Conservation (phyloP, 1,140 invertebrate species). For the Cecropterus lyciades region DNA sequence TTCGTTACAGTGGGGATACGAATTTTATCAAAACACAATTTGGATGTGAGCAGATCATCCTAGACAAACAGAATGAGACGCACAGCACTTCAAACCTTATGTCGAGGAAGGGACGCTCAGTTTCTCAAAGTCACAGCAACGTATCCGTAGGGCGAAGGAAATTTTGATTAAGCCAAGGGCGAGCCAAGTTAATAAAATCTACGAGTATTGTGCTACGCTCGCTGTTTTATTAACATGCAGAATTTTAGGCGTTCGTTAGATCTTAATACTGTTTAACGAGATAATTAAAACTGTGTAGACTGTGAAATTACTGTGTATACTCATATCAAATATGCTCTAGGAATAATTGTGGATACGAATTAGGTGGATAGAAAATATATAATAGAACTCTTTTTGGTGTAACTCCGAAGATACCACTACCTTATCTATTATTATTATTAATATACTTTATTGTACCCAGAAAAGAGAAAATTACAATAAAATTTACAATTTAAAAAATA, state of each 20-base stretch:
- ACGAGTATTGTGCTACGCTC: slow-evolving; percentile 15
- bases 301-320: neutral
- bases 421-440: no score
- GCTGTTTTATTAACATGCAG: slow-evolving; percentile 28
- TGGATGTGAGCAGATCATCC: slow-evolving; percentile 25
- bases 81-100: slow-evolving; percentile 3
- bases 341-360: no score
- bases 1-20: slow-evolving; percentile 9
- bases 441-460: no score
- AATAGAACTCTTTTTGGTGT: no score
- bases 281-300: slow-evolving; percentile 3
- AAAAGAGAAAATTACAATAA: no score
- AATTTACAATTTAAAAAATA: no score
- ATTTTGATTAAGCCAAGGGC: slow-evolving; percentile 33
- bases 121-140: neutral
- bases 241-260: slow-evolving; percentile 25
- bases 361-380: no score
- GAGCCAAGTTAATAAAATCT: slow-evolving; percentile 30
- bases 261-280: slow-evolving; percentile 1
- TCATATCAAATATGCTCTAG: no score
- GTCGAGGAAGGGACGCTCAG: neutral
- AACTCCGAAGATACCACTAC: no score
- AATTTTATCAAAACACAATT: slow-evolving; percentile 35
- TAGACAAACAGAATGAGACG: slow-evolving; percentile 6
- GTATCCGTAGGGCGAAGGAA: slow-evolving; percentile 10